Base-by-base conservation (phyloP, 2,797 vertebrate genomes). In the Podarcis siculus region DNA sequence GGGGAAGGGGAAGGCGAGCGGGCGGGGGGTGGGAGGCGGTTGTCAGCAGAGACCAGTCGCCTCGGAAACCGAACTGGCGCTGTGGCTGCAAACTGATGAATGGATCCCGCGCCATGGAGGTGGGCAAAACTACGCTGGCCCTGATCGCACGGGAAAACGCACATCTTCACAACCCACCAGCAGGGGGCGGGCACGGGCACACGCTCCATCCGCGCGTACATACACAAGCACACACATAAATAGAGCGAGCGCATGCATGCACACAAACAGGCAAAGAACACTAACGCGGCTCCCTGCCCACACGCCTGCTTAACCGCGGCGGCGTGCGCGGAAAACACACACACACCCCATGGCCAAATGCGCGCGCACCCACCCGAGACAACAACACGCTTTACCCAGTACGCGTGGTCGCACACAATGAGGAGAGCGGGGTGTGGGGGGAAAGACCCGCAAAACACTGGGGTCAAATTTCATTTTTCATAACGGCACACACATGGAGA, bases 31-130 rank as follows among this genome's bases (percentile, higher is more conserved):
- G 83, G 15, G 5, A 32, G 32, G 12, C 45, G 10, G 49, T 75
- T 45, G 42, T 49, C 69, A 80, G 39, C 87, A 39, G 78, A 85
- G 83, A 55, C 61, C 69, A n/a, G 83, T 89, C 83, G 78, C 83
- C 88, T 89, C 88, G 83, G 88, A 89, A 86, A 86, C 78, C 32
- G 32, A 55, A 23, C 39, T 19, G 82, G 87, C 81, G 81, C 66
- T 64, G n/a, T 15, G 73, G 80, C 77, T 73, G 83, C 39, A 55
- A 81, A 76, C 32, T n/a, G 69, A 86, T 86, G 88, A 89, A 82
- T 77, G 78, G 69, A 69, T 15, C n/a, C 45, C 77, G 71, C 55
- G 32, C 30, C 37, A 8, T 2, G 21, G 67, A 37, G 78, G 23
- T 4, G 67, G 42, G 21, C n/a, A 67, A 73, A 69, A 85, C 45